Evolutionary conservation across 2,797 vertebrate genomes (phyloP), one percentile per base, ranked within the genome.

Genomic region (Apogon hyalosoma): DNA sequence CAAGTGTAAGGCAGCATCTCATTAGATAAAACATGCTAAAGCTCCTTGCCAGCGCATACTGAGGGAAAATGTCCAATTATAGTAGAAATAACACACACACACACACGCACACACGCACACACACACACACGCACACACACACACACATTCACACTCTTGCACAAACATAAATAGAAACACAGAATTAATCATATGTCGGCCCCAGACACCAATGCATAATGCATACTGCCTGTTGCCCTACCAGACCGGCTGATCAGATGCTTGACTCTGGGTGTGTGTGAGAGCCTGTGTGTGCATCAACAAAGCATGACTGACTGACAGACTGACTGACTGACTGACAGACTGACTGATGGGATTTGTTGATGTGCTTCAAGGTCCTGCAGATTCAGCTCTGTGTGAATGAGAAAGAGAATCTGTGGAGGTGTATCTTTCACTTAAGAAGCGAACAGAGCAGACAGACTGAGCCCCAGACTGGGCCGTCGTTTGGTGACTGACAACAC

Each of bases 191-290:
- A 69, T 53, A 62, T 67, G 64, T 65, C 60, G 52, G n/a, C 60
- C 42, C n/a, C 69, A 79, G 78, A 83, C 75, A 46, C 33, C 49
- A 28, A 80, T 82, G 77, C 43, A 67, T 82, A 70, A 82, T 75
- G 54, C 33, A 80, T 73, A 64, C 36, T 61, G 69, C 52, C 51
- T 70, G 9, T 60, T 79, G 67, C 43, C 61, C 45, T 54, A 38
- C 39, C 53, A 28, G 14, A 55, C 45, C 7, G 9, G 60, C 10
- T 39, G 45, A 74, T 69, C 54, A 79, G 18, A 75, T 0, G 3
- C 41, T 45, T 14, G 13, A 28, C 19, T 50, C 10, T 47, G 43
- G 13, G n/a, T 45, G 31, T 42, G 41, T 39, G 50, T 52, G 46
- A 2, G 38, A 36, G 28, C 55, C 43, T 21, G 49, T 52, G 47